phyloP scores from a whole-genome alignment of 2,888 invertebrate genomes.

The Oligia fasciuncula region DNA sequence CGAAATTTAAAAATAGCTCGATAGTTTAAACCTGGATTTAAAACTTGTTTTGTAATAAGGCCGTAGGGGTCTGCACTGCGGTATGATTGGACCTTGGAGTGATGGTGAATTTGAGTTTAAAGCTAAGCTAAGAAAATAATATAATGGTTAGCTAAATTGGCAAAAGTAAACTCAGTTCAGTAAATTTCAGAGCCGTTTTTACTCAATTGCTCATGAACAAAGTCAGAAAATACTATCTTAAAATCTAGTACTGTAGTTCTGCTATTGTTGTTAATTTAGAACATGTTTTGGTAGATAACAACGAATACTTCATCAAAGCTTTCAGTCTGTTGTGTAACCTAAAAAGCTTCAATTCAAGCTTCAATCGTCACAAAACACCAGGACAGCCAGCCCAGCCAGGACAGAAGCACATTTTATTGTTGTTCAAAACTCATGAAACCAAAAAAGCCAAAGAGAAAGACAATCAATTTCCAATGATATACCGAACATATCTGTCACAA shows the following conservation, averaged over 20 bases:
- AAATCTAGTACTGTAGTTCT: not conserved
- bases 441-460: constrained; percentile 4
- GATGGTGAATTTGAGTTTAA: not conserved
- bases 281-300: not conserved
- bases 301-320: not conserved
- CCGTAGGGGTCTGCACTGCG: not conserved
- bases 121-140: not conserved
- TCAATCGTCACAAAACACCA: not conserved
- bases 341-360: not conserved
- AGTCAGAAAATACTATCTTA: not conserved
- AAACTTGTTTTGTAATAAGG: not conserved
- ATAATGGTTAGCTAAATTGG: not conserved
- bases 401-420: not conserved
- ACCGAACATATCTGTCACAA: constrained; percentile 47
- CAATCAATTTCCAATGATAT: constrained; percentile 9
- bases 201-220: not conserved
- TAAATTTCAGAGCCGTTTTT: not conserved
- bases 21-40: no score
- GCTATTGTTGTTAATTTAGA: not conserved
- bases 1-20: not conserved
- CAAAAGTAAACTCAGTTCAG: not conserved
- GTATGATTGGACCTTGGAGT: not conserved
- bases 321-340: not conserved
- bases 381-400: not conserved
- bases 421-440: not conserved